Evolutionary conservation across 2,888 invertebrate species (phyloP).

Genomic region (Mimachlamys varia): DNA sequence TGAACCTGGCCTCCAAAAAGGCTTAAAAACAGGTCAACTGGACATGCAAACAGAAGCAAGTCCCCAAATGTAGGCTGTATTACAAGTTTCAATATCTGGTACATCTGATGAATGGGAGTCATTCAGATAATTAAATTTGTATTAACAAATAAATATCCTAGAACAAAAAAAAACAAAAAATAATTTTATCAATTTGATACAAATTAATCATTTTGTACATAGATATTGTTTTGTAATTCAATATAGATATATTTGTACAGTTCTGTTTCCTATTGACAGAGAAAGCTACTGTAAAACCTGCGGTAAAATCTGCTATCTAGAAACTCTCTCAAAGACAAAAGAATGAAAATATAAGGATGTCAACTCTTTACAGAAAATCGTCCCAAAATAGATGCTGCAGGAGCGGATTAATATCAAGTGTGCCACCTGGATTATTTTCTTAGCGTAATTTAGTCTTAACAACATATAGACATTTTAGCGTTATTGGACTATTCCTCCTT

Average conservation of each 20-base stretch:
- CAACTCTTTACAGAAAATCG: background rate
- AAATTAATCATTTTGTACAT: too few relatives aligned
- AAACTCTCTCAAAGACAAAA: background rate
- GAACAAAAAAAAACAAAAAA: background rate
- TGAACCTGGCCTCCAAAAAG: background rate
- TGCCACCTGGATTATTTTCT: background rate
- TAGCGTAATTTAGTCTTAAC: background rate
- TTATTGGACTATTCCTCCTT: background rate
- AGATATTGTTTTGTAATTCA: background rate
- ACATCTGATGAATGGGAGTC: background rate
- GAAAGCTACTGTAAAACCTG: background rate
- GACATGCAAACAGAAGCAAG: background rate
- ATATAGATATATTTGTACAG: background rate
- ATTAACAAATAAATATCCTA: background rate
- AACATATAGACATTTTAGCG: background rate
- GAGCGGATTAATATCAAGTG: background rate
- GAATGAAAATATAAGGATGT: background rate
- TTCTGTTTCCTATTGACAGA: background rate
- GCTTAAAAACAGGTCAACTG: background rate
- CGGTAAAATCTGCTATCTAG: background rate
- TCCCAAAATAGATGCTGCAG: background rate
- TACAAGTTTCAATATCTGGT: background rate
- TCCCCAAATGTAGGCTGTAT: background rate
- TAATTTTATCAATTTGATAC: too few relatives aligned
- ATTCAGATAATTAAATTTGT: background rate